Evolutionary conservation across 1,140 invertebrate genomes (phyloP).

Genomic region (Diabrotica undecimpunctata): DNA sequence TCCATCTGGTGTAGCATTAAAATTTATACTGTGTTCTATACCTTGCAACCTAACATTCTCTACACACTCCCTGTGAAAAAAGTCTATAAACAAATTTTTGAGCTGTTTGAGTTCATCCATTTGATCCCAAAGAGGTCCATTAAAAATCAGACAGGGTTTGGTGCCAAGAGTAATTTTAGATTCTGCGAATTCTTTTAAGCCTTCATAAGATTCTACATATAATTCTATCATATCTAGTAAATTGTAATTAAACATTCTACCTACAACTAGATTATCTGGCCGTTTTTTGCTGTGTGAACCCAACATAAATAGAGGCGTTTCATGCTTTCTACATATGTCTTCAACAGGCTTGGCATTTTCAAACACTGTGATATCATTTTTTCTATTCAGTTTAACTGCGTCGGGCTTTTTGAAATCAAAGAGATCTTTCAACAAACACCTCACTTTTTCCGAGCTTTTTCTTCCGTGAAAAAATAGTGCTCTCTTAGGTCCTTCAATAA

Average conservation of each 20-base stretch:
- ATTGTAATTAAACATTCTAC: conserved; percentile 84
- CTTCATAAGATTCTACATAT: conserved; percentile 76
- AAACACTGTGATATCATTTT: conserved; percentile 83
- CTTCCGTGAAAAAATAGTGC: conserved; percentile 82
- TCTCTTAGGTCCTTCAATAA: conserved; percentile 85
- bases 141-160: conserved; percentile 91
- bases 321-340: conserved; percentile 79
- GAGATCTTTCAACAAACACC: conserved; percentile 82
- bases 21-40: conserved; percentile 87
- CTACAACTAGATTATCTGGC: conserved; percentile 88
- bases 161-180: conserved; percentile 56
- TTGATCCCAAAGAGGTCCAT: conserved; percentile 87
- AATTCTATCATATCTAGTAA: conserved; percentile 96
- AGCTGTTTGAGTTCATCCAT: conserved; percentile 76
- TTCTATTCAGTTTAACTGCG: conserved; percentile 69
- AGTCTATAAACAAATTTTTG: conserved; percentile 88
- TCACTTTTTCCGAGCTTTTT: conserved; percentile 73
- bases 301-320: conserved; percentile 86
- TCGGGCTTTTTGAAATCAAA: conserved; percentile 84
- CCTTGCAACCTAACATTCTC: conserved; percentile 82
- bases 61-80: conserved; percentile 85
- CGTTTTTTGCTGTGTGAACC: conserved; percentile 91
- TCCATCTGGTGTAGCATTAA: conserved; percentile 75
- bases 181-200: conserved; percentile 38
- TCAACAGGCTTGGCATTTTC: conserved; percentile 81